Evolutionary conservation across 2,888 invertebrate genomes (phyloP).

Genomic region (Cantharis rustica): DNA sequence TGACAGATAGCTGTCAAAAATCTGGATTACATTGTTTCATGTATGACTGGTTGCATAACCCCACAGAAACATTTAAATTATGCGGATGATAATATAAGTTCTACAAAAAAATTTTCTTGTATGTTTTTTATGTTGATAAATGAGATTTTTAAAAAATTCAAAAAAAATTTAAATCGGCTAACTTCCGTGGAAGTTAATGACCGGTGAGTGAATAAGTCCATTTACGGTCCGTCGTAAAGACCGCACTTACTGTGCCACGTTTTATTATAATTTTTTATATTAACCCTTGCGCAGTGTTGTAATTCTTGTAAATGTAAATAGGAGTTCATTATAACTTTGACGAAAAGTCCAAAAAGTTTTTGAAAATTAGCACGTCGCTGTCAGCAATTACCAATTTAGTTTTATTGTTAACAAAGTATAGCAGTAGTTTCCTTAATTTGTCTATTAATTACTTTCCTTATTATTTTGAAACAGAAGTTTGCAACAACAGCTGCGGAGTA

Average conservation of each 20-base stretch:
- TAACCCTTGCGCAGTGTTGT: not conserved
- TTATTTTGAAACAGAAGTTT: conserved; percentile 12
- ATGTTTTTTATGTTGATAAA: too few species aligned
- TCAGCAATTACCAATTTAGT: not conserved
- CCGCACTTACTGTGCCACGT: not conserved
- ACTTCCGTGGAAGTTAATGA: not conserved
- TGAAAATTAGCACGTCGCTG: not conserved
- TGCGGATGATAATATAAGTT: too few species aligned
- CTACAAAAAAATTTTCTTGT: too few species aligned
- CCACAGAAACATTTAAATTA: too few species aligned
- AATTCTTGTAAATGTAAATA: not conserved
- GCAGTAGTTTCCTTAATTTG: not conserved
- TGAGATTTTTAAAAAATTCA: not conserved
- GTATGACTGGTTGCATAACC: too few species aligned
- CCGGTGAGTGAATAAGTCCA: not conserved
- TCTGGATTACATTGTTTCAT: too few species aligned
- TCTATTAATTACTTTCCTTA: not conserved
- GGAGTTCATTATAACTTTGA: not conserved
- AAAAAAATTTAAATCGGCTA: not conserved
- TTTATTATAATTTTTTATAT: not conserved
- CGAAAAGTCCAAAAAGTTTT: not conserved
- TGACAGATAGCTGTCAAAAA: too few species aligned
- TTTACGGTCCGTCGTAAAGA: not conserved
- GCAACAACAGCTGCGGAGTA: conserved; percentile 25
- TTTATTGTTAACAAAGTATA: not conserved